Percentiles rank a stretch among this genome's conserved stretches.
Evolutionary conservation across 2,797 vertebrate species (phyloP).

Genomic region (Aselliscus stoliczkanus): DNA sequence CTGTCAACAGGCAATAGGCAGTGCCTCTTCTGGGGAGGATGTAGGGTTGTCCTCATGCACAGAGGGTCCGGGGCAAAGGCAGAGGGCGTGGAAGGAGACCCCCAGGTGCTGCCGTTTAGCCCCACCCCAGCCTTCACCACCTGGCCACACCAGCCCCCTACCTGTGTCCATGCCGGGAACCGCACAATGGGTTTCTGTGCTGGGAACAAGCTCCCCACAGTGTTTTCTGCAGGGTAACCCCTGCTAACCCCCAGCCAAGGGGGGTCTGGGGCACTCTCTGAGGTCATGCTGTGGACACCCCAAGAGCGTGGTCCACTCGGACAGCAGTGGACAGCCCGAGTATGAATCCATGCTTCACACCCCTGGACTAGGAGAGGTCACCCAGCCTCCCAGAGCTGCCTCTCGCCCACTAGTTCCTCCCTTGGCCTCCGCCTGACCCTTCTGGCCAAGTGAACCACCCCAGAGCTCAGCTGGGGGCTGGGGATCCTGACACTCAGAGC

Average conservation of each 20-base stretch:
- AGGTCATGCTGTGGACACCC: neutral
- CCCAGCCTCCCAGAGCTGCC: neutral
- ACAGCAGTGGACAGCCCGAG: neutral
- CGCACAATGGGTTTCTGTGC: neutral
- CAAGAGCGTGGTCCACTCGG: neutral
- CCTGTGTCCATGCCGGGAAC: neutral
- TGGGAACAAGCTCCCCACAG: neutral
- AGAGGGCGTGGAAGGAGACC: neutral
- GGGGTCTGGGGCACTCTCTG: neutral
- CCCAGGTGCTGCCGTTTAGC: too few relatives aligned
- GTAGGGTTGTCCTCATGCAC: too few relatives aligned
- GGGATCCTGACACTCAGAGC: too few relatives aligned
- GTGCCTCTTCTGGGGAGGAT: neutral
- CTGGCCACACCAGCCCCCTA: too few relatives aligned
- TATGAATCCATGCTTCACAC: too few relatives aligned
- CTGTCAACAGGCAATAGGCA: neutral
- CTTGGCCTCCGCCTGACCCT: neutral
- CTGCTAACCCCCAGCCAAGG: accelerated
- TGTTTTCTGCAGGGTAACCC: neutral
- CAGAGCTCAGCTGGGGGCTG: neutral
- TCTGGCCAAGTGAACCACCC: neutral
- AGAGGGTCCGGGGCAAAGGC: too few relatives aligned
- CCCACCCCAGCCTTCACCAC: neutral
- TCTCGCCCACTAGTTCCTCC: neutral
- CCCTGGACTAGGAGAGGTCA: neutral